Percentiles rank a stretch among this genome's conserved stretches.
These are phyloP conservation scores for Spodoptera littoralis DNA, from an alignment of 2,888 invertebrate genomes.

Conservation along the genomic window DNA sequence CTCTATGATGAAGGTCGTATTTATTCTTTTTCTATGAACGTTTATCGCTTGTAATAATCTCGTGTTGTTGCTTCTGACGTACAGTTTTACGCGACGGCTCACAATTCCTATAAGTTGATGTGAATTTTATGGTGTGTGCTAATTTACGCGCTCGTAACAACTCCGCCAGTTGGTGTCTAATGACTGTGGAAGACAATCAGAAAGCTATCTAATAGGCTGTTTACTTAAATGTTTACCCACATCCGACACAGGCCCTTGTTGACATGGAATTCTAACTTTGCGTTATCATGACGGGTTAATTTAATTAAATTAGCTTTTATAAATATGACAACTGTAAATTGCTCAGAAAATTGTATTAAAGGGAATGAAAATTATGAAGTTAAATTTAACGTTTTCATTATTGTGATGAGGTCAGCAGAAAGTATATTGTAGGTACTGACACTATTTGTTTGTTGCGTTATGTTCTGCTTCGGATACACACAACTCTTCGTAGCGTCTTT, in stretches of 20 bases:
- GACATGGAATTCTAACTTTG: conserved; percentile 43
- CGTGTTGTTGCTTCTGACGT: conserved; percentile 64
- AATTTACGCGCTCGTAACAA: conserved; percentile 60
- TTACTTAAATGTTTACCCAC: conserved; percentile 40
- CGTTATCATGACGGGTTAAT: conserved; percentile 37
- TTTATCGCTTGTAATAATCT: conserved; percentile 59
- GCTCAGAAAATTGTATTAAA: neutral
- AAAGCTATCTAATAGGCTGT: conserved; percentile 51
- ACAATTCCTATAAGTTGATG: conserved; percentile 58
- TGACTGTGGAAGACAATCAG: conserved; percentile 53
- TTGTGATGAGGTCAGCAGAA: too few relatives aligned
- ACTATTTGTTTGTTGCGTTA: too few relatives aligned
- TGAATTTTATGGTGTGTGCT: conserved; percentile 61
- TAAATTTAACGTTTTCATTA: too few relatives aligned
- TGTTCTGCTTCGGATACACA: too few relatives aligned
- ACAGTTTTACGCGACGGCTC: conserved; percentile 54
- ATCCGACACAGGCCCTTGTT: conserved; percentile 38
- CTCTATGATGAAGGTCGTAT: conserved; percentile 52
- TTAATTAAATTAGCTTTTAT: conserved; percentile 26
- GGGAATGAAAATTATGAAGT: too few relatives aligned
- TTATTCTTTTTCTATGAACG: conserved; percentile 45
- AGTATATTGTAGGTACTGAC: too few relatives aligned
- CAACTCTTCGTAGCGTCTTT: too few relatives aligned
- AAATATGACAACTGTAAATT: conserved; percentile 7
- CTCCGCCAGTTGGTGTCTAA: conserved; percentile 49